Conservation (phyloP, 2,113 vertebrate genomes). For the Mixornis gularis region DNA sequence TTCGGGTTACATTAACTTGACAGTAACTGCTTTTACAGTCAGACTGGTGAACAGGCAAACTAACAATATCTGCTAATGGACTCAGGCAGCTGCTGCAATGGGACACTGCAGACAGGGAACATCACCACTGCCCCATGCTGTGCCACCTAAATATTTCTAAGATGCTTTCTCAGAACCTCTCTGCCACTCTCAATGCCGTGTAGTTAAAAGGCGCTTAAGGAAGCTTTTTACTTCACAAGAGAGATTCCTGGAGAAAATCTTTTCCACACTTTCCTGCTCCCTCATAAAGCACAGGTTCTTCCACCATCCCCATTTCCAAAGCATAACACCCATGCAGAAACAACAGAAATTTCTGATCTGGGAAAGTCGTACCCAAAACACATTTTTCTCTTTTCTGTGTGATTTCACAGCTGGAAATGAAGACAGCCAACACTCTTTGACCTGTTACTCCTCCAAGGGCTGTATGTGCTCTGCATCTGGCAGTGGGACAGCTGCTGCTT, state of each 20-base stretch:
- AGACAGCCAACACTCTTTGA: background rate
- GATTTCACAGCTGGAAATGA: conserved; percentile 14
- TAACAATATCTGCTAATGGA: background rate
- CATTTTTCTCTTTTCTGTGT: background rate
- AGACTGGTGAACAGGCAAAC: background rate
- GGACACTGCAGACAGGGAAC: background rate
- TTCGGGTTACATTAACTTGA: background rate
- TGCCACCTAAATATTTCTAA: background rate
- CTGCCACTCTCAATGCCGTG: background rate
- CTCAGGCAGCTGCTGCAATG: background rate
- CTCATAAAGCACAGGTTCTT: background rate
- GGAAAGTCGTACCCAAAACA: background rate
- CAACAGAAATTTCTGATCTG: background rate
- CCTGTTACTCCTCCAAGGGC: background rate
- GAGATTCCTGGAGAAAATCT: background rate
- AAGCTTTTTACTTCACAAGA: background rate
- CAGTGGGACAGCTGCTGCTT: conserved; percentile 6
- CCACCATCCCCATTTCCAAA: background rate
- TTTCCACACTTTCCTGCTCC: background rate
- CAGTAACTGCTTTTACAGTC: background rate
- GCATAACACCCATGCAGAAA: background rate
- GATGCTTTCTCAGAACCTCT: background rate
- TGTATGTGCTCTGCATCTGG: background rate
- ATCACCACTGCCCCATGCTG: background rate
- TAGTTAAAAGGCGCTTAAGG: background rate